A percentile compares a stretch with the other conserved stretches of the same genome.
Evolutionary conservation across 2,797 vertebrate species (phyloP).

Genomic region (Anomalospiza imberbis): DNA sequence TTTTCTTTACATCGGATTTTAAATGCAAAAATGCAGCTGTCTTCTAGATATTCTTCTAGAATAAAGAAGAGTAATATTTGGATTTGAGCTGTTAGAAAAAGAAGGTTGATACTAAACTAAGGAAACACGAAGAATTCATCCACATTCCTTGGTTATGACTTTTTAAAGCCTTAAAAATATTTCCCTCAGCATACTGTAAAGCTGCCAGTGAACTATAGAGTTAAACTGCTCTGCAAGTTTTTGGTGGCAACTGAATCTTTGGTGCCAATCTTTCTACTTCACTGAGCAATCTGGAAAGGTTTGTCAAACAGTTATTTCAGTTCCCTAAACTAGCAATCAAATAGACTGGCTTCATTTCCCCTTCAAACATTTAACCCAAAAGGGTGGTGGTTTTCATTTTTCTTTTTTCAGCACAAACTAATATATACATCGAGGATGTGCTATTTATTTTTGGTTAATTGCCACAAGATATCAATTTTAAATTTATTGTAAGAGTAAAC

Average conservation of each 20-base stretch:
- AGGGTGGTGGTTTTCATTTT: not conserved
- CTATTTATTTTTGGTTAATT: not conserved
- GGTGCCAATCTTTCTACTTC: not conserved
- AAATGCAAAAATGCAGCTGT: not conserved
- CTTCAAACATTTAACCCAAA: not conserved
- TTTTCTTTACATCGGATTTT: not conserved
- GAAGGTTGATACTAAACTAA: not conserved
- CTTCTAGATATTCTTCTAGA: not conserved
- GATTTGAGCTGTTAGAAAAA: not conserved
- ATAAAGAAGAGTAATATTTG: not conserved
- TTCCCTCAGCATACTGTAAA: not conserved
- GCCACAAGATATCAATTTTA: not conserved
- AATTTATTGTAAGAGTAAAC: not conserved
- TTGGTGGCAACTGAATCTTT: not conserved
- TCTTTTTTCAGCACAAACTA: not conserved
- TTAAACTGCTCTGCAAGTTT: not conserved
- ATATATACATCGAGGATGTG: not conserved
- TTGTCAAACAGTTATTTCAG: not conserved
- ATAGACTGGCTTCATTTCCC: not conserved
- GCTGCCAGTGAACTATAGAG: not conserved
- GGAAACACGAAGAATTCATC: not conserved
- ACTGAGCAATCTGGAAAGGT: not conserved
- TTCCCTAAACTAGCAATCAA: not conserved
- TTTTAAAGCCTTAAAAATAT: not conserved
- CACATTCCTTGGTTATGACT: not conserved